Evolutionary conservation across 2,113 vertebrate species (phyloP).

Genomic region (Pollachius pollachius): DNA sequence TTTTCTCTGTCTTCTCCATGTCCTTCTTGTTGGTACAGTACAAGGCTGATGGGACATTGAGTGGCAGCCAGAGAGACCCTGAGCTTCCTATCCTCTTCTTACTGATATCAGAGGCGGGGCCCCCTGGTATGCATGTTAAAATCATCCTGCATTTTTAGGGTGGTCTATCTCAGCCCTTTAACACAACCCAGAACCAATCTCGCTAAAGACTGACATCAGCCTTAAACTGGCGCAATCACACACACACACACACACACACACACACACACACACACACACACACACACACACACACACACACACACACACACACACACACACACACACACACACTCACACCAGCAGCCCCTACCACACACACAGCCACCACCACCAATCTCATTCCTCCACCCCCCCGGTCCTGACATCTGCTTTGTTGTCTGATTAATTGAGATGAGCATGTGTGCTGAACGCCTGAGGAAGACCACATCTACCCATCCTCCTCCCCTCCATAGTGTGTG

Average conservation of each 20-base stretch:
- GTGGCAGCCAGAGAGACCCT: too few relatives aligned
- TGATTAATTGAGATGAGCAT: slow-evolving; percentile 75
- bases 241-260: not conserved
- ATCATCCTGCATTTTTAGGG: too few relatives aligned
- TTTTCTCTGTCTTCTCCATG: slow-evolving; percentile 24
- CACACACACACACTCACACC: too few relatives aligned
- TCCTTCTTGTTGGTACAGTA: slow-evolving; percentile 46
- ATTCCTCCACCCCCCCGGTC: slow-evolving; percentile 22
- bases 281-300: too few relatives aligned
- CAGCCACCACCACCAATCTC: not conserved
- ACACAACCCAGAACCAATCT: too few relatives aligned
- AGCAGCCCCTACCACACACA: slow-evolving; percentile 1
- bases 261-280: too few relatives aligned
- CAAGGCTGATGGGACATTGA: slow-evolving; percentile 9
- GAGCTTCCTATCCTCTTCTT: too few relatives aligned
- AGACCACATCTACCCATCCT: slow-evolving; percentile 51
- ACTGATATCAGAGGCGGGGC: not conserved
- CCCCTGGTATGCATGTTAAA: not conserved
- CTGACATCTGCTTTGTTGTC: slow-evolving; percentile 72
- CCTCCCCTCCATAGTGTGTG: not conserved
- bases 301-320: slow-evolving; percentile 6
- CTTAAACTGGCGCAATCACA: not conserved
- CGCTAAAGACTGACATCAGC: not conserved
- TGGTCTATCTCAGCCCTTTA: too few relatives aligned
- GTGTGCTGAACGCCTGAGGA: slow-evolving; percentile 65